Evolutionary conservation across 2,113 vertebrate species (phyloP).

Genomic region (Eublepharis macularius): DNA sequence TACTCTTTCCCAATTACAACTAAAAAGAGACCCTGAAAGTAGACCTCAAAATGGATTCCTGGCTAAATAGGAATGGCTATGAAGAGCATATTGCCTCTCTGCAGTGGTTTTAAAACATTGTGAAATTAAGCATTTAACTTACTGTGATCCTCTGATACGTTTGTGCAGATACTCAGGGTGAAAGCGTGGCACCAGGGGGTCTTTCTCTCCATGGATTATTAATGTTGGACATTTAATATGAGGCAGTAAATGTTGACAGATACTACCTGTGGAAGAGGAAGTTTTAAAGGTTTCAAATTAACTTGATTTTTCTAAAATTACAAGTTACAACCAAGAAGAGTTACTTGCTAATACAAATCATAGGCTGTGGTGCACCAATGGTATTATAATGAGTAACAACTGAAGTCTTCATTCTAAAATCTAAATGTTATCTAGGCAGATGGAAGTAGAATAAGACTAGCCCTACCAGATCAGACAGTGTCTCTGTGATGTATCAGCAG

Average conservation of each 20-base stretch:
- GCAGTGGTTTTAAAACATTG: no score
- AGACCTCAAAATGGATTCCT: background rate
- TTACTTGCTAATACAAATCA: no score
- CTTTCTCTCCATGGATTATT: slow-evolving; percentile 89
- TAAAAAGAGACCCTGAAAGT: background rate
- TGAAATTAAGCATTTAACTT: slow-evolving; percentile 47
- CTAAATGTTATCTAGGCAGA: no score
- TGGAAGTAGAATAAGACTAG: no score
- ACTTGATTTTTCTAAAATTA: background rate
- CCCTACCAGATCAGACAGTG: no score
- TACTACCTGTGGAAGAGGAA: slow-evolving; percentile 78
- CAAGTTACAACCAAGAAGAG: no score
- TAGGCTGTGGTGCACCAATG: no score
- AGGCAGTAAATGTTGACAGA: slow-evolving; percentile 84
- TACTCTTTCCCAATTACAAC: background rate
- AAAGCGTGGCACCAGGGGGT: slow-evolving; percentile 82
- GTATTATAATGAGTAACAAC: no score
- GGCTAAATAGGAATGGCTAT: no score
- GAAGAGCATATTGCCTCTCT: no score
- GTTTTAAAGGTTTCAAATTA: slow-evolving; percentile 15
- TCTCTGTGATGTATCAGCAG: no score
- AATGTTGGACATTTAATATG: slow-evolving; percentile 85
- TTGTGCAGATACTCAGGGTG: slow-evolving; percentile 84
- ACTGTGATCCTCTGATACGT: slow-evolving; percentile 84
- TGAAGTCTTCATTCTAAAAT: no score